Evolutionary conservation across 2,888 invertebrate species (phyloP).

Genomic region (Parochlus steinenii): DNA sequence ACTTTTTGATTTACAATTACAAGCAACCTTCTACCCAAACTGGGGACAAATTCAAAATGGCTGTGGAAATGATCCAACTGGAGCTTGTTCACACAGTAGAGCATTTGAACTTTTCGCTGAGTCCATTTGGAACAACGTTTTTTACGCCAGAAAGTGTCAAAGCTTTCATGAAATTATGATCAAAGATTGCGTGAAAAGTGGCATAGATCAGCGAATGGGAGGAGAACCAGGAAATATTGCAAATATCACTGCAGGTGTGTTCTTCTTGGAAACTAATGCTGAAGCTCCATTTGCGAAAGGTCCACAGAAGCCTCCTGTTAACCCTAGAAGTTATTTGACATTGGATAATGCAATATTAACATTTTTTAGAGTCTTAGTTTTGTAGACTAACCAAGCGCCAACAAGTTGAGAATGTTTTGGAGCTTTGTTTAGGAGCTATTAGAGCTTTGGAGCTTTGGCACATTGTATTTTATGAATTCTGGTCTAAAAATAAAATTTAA

Average conservation of each 20-base stretch:
- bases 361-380: too few species aligned
- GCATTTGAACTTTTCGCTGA: constrained; percentile 31
- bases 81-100: constrained; percentile 30
- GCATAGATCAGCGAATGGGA: constrained; percentile 11
- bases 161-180: constrained; percentile 19
- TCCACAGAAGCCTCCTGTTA: too few species aligned
- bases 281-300: not conserved
- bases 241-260: not conserved
- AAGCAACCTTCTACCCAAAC: constrained; percentile 36
- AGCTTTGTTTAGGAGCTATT: too few species aligned
- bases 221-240: constrained; percentile 13
- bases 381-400: too few species aligned
- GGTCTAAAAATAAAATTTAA: too few species aligned
- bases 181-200: constrained; percentile 13
- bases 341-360: too few species aligned
- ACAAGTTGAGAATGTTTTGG: too few species aligned
- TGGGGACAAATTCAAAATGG: constrained; percentile 35
- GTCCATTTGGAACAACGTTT: constrained; percentile 21
- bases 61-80: constrained; percentile 28
- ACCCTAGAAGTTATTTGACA: too few species aligned
- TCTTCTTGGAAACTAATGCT: not conserved
- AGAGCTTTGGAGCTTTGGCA: too few species aligned
- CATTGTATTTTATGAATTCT: too few species aligned
- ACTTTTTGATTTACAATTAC: constrained; percentile 12
- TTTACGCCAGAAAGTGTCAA: constrained; percentile 20